Percentiles rank a stretch among this genome's conserved stretches.
Conservation (phyloP, 2,113 vertebrate genomes). For the Pogonocichla stellata region DNA sequence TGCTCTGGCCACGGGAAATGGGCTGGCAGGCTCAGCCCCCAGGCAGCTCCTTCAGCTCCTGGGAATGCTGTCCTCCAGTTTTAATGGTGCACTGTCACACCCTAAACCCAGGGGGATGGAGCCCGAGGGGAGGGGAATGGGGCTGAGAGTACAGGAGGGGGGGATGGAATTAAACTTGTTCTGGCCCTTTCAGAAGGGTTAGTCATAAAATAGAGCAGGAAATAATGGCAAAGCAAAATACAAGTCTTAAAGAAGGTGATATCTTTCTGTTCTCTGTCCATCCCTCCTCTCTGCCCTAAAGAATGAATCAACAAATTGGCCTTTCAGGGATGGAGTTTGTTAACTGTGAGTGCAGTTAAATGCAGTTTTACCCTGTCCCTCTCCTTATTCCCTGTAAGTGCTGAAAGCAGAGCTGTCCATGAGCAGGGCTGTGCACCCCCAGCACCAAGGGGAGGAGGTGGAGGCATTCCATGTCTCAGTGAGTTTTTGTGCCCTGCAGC, state of each 20-base stretch:
- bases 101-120: neutral
- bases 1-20: neutral
- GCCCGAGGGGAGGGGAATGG: neutral
- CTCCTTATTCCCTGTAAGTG: fast-evolving
- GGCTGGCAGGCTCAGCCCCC: neutral
- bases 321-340: too few species aligned
- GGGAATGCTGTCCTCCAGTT: neutral
- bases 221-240: neutral
- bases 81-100: fast-evolving
- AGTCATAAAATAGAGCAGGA: neutral
- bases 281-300: neutral
- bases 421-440: too few species aligned
- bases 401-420: too few species aligned
- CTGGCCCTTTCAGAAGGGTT: neutral
- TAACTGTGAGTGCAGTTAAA: too few species aligned
- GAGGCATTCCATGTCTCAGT: fast-evolving
- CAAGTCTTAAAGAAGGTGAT: neutral
- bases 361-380: neutral
- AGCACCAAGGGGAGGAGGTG: neutral
- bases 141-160: neutral
- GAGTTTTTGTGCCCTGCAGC: fast-evolving
- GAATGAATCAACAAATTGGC: neutral
- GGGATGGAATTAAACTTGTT: neutral
- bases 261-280: neutral
- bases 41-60: neutral